Percentiles rank a stretch among this genome's conserved stretches.
Conservation (phyloP, 2,888 invertebrate species). For the Arenicola marina region DNA sequence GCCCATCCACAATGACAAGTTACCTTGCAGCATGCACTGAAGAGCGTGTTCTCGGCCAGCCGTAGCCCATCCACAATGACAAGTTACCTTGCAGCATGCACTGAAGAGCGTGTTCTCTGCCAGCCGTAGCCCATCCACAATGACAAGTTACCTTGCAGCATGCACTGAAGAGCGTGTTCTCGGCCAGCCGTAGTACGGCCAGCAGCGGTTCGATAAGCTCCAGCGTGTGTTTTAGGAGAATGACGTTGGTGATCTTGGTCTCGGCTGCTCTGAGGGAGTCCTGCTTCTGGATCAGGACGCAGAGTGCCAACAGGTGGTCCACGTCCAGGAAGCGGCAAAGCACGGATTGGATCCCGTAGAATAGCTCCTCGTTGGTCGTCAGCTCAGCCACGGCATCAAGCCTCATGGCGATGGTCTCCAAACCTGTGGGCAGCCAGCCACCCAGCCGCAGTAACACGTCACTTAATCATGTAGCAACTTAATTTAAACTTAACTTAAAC, state of each 20-base stretch:
- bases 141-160: slow-evolving; percentile 66
- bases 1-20: no score
- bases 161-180: slow-evolving; percentile 67
- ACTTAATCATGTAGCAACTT: no score
- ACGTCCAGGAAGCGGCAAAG: slow-evolving; percentile 71
- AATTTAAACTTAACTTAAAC: no score
- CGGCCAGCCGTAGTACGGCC: slow-evolving; percentile 65
- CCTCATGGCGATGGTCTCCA: slow-evolving; percentile 71
- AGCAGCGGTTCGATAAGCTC: slow-evolving; percentile 73
- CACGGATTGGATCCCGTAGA: slow-evolving; percentile 68
- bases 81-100: no score
- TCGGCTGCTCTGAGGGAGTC: slow-evolving; percentile 69
- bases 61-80: no score
- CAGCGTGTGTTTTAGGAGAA: slow-evolving; percentile 78
- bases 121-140: no score
- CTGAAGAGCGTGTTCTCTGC: no score
- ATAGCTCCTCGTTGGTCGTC: slow-evolving; percentile 70
- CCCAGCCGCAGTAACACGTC: no score
- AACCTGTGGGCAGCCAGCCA: no score
- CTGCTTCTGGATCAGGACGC: slow-evolving; percentile 52
- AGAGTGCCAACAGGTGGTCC: slow-evolving; percentile 75
- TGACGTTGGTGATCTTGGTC: slow-evolving; percentile 76
- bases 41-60: no score
- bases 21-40: no score
- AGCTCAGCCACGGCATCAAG: slow-evolving; percentile 79